Conservation (phyloP, 2,888 invertebrate species). For the Drosophila neonasuta region DNA sequence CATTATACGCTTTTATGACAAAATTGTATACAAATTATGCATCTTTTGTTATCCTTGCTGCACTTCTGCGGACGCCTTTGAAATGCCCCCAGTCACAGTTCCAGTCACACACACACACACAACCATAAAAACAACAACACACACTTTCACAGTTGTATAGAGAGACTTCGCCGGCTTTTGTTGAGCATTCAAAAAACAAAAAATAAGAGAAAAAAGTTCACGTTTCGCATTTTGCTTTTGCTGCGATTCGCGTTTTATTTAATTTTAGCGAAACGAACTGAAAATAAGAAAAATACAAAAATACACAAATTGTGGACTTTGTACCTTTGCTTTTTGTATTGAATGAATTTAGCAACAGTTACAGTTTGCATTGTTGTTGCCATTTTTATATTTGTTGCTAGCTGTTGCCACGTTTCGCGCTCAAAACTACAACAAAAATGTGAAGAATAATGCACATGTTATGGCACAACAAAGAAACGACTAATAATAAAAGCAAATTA, state of each 20-base stretch:
- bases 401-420: constrained; percentile 67
- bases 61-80: constrained; percentile 10
- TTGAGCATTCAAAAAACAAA: constrained; percentile 14
- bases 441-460: constrained; percentile 5
- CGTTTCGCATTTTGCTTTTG: constrained; percentile 55
- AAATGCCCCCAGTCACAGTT: constrained; percentile 23
- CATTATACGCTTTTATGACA: constrained; percentile 15
- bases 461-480: constrained; percentile 15
- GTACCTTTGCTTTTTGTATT: constrained; percentile 59
- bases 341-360: constrained; percentile 52
- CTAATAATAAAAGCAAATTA: constrained; percentile 11
- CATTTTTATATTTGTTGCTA: constrained; percentile 35
- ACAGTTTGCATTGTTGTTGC: constrained; percentile 18
- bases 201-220: constrained; percentile 55
- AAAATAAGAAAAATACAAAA: constrained; percentile 22
- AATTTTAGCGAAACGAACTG: constrained; percentile 71
- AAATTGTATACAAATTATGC: constrained; percentile 46
- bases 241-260: constrained; percentile 64
- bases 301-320: constrained; percentile 63
- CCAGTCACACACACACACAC: constrained; percentile 2
- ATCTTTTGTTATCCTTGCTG: constrained; percentile 37
- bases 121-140: neutral
- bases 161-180: constrained; percentile 49
- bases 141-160: constrained; percentile 9
- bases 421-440: constrained; percentile 27